Conservation (phyloP, 2,888 invertebrate species). For the Camponotus fellah region DNA sequence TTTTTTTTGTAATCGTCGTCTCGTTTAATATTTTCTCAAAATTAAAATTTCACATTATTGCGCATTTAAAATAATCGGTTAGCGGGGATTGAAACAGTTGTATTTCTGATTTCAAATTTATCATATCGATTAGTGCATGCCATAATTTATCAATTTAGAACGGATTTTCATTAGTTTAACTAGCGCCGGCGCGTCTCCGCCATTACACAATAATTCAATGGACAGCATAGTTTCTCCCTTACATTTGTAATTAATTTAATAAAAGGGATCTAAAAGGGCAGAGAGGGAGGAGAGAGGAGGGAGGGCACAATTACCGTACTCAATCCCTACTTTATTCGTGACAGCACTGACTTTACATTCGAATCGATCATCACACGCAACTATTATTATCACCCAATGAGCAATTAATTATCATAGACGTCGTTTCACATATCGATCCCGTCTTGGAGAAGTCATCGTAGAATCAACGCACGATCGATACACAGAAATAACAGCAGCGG, state of each 20-base stretch:
- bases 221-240: slow-evolving; percentile 49
- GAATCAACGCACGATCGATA: not conserved
- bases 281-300: not conserved
- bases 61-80: not conserved
- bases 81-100: not conserved
- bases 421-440: not conserved
- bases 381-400: not conserved
- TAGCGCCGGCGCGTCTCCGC: slow-evolving; percentile 26
- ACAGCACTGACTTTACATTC: not conserved
- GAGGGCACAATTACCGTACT: not conserved
- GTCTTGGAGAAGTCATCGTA: not conserved
- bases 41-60: not conserved
- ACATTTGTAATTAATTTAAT: slow-evolving; percentile 47
- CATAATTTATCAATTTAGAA: slow-evolving; percentile 45
- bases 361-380: not conserved
- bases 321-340: slow-evolving; percentile 7
- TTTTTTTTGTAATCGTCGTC: too few relatives aligned
- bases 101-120: not conserved
- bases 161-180: slow-evolving; percentile 47
- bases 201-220: slow-evolving; percentile 39
- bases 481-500: not conserved
- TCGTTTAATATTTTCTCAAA: too few relatives aligned
- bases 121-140: slow-evolving; percentile 28
- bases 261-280: not conserved
- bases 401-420: not conserved